Conservation (phyloP, 2,113 vertebrate genomes). For the Arenaria interpres region DNA sequence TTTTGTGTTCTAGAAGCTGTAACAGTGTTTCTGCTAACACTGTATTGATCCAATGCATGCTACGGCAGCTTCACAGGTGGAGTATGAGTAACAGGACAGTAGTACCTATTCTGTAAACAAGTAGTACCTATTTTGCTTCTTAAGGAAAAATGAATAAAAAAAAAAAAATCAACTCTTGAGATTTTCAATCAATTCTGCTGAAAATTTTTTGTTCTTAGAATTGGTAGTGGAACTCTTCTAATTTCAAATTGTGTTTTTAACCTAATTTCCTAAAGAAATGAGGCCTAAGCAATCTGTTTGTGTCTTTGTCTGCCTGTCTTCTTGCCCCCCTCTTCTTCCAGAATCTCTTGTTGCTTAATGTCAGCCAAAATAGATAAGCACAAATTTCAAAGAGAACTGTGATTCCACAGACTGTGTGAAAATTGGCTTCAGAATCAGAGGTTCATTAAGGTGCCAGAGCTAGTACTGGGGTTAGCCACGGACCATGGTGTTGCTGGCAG, state of each 20-base stretch:
- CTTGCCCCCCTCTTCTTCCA: neutral
- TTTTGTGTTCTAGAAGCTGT: slow-evolving; percentile 20
- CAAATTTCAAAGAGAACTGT: neutral
- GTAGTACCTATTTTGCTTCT: neutral
- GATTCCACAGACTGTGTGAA: neutral
- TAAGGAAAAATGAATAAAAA: neutral
- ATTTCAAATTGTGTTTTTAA: neutral
- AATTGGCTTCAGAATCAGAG: neutral
- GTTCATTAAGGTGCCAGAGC: neutral
- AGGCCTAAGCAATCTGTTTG: neutral
- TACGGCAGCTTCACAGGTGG: slow-evolving; percentile 23
- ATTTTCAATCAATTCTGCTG: neutral
- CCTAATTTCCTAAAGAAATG: neutral
- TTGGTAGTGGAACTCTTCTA: neutral
- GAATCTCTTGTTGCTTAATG: neutral
- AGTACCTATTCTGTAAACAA: neutral
- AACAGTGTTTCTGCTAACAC: neutral
- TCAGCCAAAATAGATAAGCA: neutral
- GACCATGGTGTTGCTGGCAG: neutral
- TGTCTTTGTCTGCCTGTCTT: neutral
- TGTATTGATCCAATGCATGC: neutral
- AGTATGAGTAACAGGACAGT: slow-evolving; percentile 29
- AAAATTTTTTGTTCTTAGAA: neutral
- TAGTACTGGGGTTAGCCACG: neutral
- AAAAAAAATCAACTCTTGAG: neutral